Percentiles rank a stretch among this genome's conserved stretches.
Evolutionary conservation across 2,113 vertebrate species (phyloP).

Genomic region (Acinonyx jubatus): DNA sequence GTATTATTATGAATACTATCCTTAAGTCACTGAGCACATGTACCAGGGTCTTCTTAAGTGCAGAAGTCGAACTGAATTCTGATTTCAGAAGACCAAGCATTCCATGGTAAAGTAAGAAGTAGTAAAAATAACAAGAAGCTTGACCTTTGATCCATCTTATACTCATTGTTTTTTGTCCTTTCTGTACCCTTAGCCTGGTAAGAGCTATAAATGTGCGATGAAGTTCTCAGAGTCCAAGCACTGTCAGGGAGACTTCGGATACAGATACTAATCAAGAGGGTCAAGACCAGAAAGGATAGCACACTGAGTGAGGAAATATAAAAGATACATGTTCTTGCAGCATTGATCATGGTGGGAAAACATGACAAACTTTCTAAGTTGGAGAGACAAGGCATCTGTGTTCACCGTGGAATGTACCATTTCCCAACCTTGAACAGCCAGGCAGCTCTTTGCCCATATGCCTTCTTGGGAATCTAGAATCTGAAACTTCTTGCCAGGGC

Average conservation of each 20-base stretch:
- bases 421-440: background rate
- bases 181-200: background rate
- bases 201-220: background rate
- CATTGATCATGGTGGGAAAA: background rate
- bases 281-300: background rate
- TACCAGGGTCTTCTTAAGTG: background rate
- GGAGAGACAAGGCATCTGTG: background rate
- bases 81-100: background rate
- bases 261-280: background rate
- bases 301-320: background rate
- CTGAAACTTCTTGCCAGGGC: background rate
- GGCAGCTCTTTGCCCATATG: no score
- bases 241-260: background rate
- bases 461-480: background rate
- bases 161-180: constrained; percentile 20
- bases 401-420: background rate
- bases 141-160: background rate
- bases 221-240: background rate
- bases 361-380: background rate
- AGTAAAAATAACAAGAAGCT: constrained; percentile 44
- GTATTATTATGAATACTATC: background rate
- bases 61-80: background rate
- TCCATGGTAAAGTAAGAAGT: background rate
- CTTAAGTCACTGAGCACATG: background rate
- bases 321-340: background rate